phyloP scores from a whole-genome alignment of 2,797 vertebrate genomes.

The Mormyrops attenuatus region DNA sequence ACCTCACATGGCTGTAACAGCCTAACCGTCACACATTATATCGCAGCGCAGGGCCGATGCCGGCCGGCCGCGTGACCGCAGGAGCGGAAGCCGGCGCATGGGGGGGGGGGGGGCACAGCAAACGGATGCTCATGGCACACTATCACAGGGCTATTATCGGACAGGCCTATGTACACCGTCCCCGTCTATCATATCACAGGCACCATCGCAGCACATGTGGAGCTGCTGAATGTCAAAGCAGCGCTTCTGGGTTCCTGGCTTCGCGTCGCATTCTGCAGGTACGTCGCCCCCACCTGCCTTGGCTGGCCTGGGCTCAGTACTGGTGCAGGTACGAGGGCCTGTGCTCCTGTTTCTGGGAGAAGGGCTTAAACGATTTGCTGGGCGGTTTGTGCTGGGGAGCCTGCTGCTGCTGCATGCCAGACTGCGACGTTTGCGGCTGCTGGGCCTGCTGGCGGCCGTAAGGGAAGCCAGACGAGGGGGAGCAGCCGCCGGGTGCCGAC shows the following conservation, averaged over 20 bases:
- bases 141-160: background rate
- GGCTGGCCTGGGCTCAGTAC: constrained; percentile 64
- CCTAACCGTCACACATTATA: constrained; percentile 64
- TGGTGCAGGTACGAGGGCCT: constrained; percentile 92
- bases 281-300: background rate
- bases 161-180: background rate
- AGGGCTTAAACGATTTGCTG: constrained; percentile 94
- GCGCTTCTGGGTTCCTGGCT: constrained; percentile 19
- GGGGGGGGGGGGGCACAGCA: constrained; percentile 19
- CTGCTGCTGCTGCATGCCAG: constrained; percentile 49
- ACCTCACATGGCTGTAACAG: constrained; percentile 69
- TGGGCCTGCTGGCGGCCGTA: constrained; percentile 74
- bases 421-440: constrained; percentile 32
- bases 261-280: background rate
- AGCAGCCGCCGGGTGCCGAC: constrained; percentile 80
- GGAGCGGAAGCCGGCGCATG: no score
- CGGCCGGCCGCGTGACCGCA: no score
- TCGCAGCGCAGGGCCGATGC: constrained; percentile 20
- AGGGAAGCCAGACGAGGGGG: constrained; percentile 73
- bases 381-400: constrained; percentile 72
- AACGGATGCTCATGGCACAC: constrained; percentile 33
- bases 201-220: constrained; percentile 17
- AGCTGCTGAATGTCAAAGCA: constrained; percentile 21
- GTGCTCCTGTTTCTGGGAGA: constrained; percentile 89
- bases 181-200: background rate